These are phyloP conservation scores for Macaca fascicularis DNA, from an alignment of 2,113 vertebrate genomes.

Conservation along the genomic window DNA sequence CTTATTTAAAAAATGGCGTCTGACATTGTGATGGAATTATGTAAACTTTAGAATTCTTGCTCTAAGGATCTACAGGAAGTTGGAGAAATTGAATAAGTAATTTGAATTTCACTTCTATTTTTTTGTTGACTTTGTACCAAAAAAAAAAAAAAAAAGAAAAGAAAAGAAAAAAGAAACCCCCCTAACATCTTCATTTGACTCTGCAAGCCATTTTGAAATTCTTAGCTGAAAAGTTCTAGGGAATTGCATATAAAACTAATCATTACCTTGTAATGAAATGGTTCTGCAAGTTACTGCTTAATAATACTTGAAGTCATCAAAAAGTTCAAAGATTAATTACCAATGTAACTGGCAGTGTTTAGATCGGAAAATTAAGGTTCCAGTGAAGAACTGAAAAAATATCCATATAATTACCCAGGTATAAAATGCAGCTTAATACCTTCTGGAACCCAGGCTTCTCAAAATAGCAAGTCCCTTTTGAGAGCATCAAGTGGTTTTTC, in stretches of 20 bases:
- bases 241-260: slow-evolving; percentile 71
- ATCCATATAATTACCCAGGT: slow-evolving; percentile 79
- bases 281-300: slow-evolving; percentile 73
- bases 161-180: background rate
- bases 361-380: slow-evolving; percentile 80
- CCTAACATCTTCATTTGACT: background rate
- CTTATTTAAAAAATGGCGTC: background rate
- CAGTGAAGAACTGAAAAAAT: slow-evolving; percentile 75
- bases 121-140: slow-evolving; percentile 34
- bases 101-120: slow-evolving; percentile 19
- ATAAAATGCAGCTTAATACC: slow-evolving; percentile 58
- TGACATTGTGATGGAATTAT: background rate
- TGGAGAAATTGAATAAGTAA: background rate
- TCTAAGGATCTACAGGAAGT: background rate
- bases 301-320: slow-evolving; percentile 76
- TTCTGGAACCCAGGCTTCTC: slow-evolving; percentile 37
- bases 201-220: slow-evolving; percentile 79
- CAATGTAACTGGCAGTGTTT: slow-evolving; percentile 72
- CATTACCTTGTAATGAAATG: slow-evolving; percentile 75
- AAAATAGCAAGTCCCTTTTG: slow-evolving; percentile 59
- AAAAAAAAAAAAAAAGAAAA: background rate
- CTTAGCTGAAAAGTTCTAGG: slow-evolving; percentile 71
- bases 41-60: background rate
- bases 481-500: background rate
- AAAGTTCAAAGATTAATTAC: slow-evolving; percentile 77